A percentile compares a stretch with the other conserved stretches of the same genome.
These are phyloP conservation scores for Cyanoramphus novaezelandiae DNA, from an alignment of 2,113 vertebrate species.

Conservation along the genomic window DNA sequence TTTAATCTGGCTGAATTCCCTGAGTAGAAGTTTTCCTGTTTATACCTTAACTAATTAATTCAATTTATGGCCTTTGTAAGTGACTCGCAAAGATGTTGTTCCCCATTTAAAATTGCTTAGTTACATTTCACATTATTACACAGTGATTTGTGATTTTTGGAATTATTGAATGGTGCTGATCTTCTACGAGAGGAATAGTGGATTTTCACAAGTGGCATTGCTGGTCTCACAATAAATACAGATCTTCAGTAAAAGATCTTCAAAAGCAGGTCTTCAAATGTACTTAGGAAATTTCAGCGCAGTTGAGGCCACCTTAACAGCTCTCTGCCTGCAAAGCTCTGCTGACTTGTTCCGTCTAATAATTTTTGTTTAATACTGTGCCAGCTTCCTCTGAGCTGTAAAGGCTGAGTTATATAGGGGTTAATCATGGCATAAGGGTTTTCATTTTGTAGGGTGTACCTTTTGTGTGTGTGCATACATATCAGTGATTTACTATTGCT, in stretches of 20 bases:
- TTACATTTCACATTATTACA: neutral
- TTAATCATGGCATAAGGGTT: neutral
- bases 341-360: neutral
- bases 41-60: slow-evolving; percentile 27
- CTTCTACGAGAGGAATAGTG: neutral
- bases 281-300: neutral
- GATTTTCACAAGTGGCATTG: neutral
- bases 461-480: neutral
- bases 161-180: neutral
- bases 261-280: neutral
- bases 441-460: neutral
- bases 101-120: neutral
- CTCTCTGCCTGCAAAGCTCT: neutral
- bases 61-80: neutral
- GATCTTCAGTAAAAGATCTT: neutral
- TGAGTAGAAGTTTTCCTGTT: slow-evolving; percentile 4
- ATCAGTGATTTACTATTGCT: neutral
- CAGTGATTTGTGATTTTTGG: neutral
- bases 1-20: slow-evolving; percentile 5
- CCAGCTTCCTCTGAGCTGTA: neutral
- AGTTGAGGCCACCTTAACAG: neutral
- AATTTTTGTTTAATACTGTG: neutral
- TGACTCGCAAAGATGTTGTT: neutral
- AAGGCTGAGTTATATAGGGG: neutral
- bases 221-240: neutral